A percentile compares a stretch with the other conserved stretches of the same genome.
These are phyloP conservation scores for Ooceraea biroi DNA, from an alignment of 1,140 invertebrate species.

Conservation along the genomic window DNA sequence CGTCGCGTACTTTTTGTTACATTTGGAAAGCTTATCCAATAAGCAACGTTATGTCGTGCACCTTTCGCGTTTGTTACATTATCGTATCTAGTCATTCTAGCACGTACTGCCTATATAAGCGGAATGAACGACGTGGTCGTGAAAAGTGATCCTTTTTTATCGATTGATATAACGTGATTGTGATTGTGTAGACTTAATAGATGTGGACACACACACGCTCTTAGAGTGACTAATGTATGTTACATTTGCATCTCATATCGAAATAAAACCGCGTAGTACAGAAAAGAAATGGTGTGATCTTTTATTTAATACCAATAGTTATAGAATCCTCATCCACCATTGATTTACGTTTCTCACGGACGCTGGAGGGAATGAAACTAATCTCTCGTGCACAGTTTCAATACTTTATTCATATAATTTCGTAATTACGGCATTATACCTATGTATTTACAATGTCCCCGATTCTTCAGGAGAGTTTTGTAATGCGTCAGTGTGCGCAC, in stretches of 20 bases:
- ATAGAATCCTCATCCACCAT: too few species aligned
- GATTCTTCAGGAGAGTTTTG: slow-evolving; percentile 62
- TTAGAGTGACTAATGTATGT: slow-evolving; percentile 43
- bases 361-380: slow-evolving; percentile 35
- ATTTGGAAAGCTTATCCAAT: slow-evolving; percentile 24
- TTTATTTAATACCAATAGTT: not conserved
- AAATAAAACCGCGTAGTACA: slow-evolving; percentile 47
- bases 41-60: slow-evolving; percentile 36
- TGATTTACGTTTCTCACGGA: too few species aligned
- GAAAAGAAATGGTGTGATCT: not conserved
- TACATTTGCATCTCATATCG: slow-evolving; percentile 60
- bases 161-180: slow-evolving; percentile 53
- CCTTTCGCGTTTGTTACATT: slow-evolving; percentile 52
- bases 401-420: slow-evolving; percentile 81
- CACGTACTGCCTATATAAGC: slow-evolving; percentile 39
- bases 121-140: slow-evolving; percentile 60
- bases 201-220: too few species aligned
- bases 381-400: slow-evolving; percentile 68
- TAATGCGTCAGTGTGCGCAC: slow-evolving; percentile 74
- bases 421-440: slow-evolving; percentile 76
- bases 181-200: slow-evolving; percentile 51
- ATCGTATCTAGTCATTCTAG: slow-evolving; percentile 54
- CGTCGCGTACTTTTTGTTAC: not conserved
- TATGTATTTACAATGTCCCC: slow-evolving; percentile 78
- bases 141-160: slow-evolving; percentile 44